These are phyloP conservation scores for Anastatus disparis DNA, from an alignment of 1,140 invertebrate species.

Conservation along the genomic window DNA sequence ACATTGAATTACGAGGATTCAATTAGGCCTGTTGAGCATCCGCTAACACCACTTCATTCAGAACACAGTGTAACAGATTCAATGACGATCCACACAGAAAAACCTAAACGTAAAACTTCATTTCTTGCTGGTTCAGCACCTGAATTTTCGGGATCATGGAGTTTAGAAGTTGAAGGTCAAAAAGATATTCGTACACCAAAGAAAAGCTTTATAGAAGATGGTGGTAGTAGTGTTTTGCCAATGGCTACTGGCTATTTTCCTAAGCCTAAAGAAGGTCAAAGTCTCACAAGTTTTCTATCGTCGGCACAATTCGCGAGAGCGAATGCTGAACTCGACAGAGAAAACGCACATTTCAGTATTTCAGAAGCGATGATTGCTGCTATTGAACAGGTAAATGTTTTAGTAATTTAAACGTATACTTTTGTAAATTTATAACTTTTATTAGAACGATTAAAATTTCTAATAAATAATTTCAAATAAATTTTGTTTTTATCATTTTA, in stretches of 20 bases:
- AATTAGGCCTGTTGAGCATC: neutral
- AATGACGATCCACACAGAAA: slow-evolving; percentile 6
- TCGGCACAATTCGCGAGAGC: slow-evolving; percentile 77
- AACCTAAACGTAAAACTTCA: slow-evolving; percentile 40
- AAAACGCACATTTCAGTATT: slow-evolving; percentile 89
- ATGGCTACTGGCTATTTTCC: slow-evolving; percentile 73
- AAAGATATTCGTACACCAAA: slow-evolving; percentile 68
- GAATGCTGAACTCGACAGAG: slow-evolving; percentile 83
- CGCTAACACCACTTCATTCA: neutral
- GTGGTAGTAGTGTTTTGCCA: slow-evolving; percentile 68
- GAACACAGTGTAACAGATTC: slow-evolving; percentile 2
- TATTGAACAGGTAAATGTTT: slow-evolving; percentile 83
- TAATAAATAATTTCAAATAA: too few relatives aligned
- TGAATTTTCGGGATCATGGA: slow-evolving; percentile 54
- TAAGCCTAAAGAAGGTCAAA: slow-evolving; percentile 77
- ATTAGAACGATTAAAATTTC: too few relatives aligned
- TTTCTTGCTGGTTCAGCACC: slow-evolving; percentile 54
- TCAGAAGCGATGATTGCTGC: slow-evolving; percentile 87
- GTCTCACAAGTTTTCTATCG: slow-evolving; percentile 78
- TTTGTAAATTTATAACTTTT: too few relatives aligned
- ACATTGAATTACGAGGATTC: slow-evolving; percentile 46
- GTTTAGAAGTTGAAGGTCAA: slow-evolving; percentile 61
- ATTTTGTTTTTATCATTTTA: too few relatives aligned
- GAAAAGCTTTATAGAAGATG: slow-evolving; percentile 75
- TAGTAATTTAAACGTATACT: too few relatives aligned